A percentile compares a stretch with the other conserved stretches of the same genome.
Conservation (phyloP, 2,888 invertebrate species). For the Bombylius discolor region DNA sequence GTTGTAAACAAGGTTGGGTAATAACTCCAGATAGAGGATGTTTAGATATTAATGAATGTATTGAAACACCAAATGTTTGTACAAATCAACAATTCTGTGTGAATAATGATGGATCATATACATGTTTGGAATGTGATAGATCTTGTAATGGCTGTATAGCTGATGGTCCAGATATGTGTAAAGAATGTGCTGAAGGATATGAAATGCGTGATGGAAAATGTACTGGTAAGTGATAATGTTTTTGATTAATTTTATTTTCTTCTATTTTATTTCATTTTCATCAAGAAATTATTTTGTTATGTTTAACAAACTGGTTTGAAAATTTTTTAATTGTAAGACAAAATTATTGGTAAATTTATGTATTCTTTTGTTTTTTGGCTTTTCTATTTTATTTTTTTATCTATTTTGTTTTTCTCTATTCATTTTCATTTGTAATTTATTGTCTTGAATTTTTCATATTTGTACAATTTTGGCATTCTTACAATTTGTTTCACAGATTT, state of each 20-base stretch:
- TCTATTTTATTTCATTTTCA: too few species aligned
- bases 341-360: too few species aligned
- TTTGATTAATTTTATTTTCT: too few species aligned
- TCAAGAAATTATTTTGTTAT: too few species aligned
- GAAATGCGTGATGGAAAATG: conserved; percentile 62
- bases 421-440: not conserved
- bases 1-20: conserved; percentile 56
- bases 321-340: too few species aligned
- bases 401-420: too few species aligned
- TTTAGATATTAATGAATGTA: conserved; percentile 74
- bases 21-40: conserved; percentile 68
- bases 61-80: conserved; percentile 41
- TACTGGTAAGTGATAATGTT: conserved; percentile 41
- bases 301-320: too few species aligned
- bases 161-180: conserved; percentile 86
- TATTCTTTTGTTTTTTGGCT: too few species aligned
- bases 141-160: conserved; percentile 75
- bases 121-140: conserved; percentile 66
- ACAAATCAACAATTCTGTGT: conserved; percentile 67
- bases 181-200: conserved; percentile 63
- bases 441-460: not conserved
- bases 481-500: conserved; percentile 29
- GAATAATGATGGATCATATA: conserved; percentile 73
- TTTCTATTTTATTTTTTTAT: too few species aligned
- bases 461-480: conserved; percentile 4